Percentiles rank a stretch among this genome's conserved stretches.
These are phyloP conservation scores for Drosophila equinoxialis DNA, from an alignment of 1,140 invertebrate genomes.

Conservation along the genomic window DNA sequence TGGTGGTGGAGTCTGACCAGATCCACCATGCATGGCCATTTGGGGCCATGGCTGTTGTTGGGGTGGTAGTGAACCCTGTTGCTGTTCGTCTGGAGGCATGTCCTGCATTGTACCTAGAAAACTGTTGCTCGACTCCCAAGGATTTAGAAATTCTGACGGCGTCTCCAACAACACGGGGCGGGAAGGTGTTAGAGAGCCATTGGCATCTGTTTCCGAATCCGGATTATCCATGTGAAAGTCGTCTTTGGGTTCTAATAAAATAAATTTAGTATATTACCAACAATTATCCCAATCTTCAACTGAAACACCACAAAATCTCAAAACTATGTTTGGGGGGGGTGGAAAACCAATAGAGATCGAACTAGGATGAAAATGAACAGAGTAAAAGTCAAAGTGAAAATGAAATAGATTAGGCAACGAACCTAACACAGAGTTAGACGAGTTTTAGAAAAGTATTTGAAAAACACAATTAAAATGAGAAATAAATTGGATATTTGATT, in stretches of 20 bases:
- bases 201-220: slow-evolving; percentile 52
- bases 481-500: not conserved
- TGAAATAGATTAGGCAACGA: not conserved
- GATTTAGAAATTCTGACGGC: slow-evolving; percentile 64
- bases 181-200: slow-evolving; percentile 43
- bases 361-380: too few relatives aligned
- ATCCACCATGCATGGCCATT: slow-evolving; percentile 63
- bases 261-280: not conserved
- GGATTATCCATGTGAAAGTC: slow-evolving; percentile 15
- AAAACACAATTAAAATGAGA: too few relatives aligned
- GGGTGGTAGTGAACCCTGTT: slow-evolving; percentile 1
- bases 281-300: slow-evolving; percentile 21
- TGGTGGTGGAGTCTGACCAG: slow-evolving; percentile 54
- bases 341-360: too few relatives aligned
- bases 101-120: slow-evolving; percentile 56
- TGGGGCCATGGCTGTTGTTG: slow-evolving; percentile 63
- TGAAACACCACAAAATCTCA: slow-evolving; percentile 5
- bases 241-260: slow-evolving; percentile 54
- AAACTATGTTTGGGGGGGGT: not conserved
- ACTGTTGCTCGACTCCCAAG: slow-evolving; percentile 64
- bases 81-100: slow-evolving; percentile 52
- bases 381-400: not conserved
- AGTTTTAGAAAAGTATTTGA: not conserved
- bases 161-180: slow-evolving; percentile 74
- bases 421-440: too few relatives aligned